These are phyloP conservation scores for Myripristis jacobus DNA, from an alignment of 2,797 vertebrate species.

Conservation along the genomic window DNA sequence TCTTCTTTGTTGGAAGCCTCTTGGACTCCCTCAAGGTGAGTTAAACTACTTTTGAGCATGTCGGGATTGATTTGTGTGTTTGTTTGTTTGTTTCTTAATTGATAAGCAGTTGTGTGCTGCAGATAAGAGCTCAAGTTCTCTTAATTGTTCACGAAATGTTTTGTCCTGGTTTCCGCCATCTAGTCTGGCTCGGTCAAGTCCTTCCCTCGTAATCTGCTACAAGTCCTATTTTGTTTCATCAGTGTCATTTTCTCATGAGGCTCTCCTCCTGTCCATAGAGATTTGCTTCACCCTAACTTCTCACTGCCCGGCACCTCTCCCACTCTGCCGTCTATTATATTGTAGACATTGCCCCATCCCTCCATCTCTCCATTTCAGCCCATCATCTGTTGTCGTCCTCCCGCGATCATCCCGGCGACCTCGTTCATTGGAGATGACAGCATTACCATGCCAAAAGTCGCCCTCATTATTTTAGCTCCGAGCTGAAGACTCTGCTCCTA, in stretches of 20 bases:
- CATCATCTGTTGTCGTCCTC: background rate
- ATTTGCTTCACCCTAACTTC: slow-evolving; percentile 25
- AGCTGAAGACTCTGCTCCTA: slow-evolving; percentile 22
- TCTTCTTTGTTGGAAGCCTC: slow-evolving; percentile 87
- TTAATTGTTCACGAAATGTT: no score
- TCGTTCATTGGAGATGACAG: slow-evolving; percentile 17
- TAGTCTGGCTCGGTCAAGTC: no score
- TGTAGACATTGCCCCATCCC: no score
- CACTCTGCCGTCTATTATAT: slow-evolving; percentile 42
- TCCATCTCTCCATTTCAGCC: background rate
- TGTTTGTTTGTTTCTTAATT: background rate
- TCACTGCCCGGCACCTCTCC: background rate
- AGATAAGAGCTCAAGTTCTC: no score
- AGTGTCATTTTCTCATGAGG: background rate
- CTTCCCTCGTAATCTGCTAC: slow-evolving; percentile 1
- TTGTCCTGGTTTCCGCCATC: no score
- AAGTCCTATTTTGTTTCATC: background rate
- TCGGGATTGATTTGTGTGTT: background rate
- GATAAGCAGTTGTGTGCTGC: slow-evolving; percentile 1
- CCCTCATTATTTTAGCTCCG: slow-evolving; percentile 36
- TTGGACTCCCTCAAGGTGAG: slow-evolving; percentile 91
- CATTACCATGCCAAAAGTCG: slow-evolving; percentile 21
- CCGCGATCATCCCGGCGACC: slow-evolving; percentile 1
- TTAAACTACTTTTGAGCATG: background rate
- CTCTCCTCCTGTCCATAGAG: background rate